A percentile compares a stretch with the other conserved stretches of the same genome.
Evolutionary conservation across 2,888 invertebrate species (phyloP).

Genomic region (Baccha elongata): DNA sequence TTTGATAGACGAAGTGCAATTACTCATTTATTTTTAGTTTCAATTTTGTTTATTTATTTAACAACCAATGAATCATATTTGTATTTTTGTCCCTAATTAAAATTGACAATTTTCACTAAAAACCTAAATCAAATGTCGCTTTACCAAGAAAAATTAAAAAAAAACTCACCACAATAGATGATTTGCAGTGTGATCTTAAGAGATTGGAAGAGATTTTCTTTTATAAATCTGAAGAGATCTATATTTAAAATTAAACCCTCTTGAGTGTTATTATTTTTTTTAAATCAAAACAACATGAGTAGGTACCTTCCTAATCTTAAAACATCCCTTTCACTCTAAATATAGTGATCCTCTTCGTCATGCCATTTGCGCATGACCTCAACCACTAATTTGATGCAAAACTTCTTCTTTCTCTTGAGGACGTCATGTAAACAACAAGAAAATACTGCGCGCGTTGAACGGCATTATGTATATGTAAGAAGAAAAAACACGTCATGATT

Average conservation of each 20-base stretch:
- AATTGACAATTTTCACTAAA: conserved; percentile 14
- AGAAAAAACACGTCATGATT: conserved; percentile 49
- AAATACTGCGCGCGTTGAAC: conserved; percentile 21
- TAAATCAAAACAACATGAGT: conserved; percentile 19
- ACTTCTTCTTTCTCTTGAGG: conserved; percentile 41
- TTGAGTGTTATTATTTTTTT: conserved; percentile 29
- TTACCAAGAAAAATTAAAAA: not conserved
- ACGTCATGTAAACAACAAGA: conserved; percentile 59
- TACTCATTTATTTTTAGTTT: conserved; percentile 24
- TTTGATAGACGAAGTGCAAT: too few relatives aligned
- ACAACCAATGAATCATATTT: conserved; percentile 45
- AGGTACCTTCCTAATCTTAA: conserved; percentile 1
- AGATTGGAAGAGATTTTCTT: conserved; percentile 6
- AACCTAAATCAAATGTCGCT: conserved; percentile 5
- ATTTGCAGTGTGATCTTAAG: not conserved
- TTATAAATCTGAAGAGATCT: conserved; percentile 2
- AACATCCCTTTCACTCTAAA: conserved; percentile 16
- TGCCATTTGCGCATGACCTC: conserved; percentile 63
- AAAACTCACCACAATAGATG: conserved; percentile 10
- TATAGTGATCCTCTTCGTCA: conserved; percentile 44
- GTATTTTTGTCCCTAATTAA: conserved; percentile 37
- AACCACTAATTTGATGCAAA: conserved; percentile 63
- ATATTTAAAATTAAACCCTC: not conserved
- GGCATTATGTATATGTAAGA: not conserved
- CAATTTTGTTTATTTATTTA: too few relatives aligned